phyloP scores from a whole-genome alignment of 2,888 invertebrate genomes.

The Stenotaenia linearis region DNA sequence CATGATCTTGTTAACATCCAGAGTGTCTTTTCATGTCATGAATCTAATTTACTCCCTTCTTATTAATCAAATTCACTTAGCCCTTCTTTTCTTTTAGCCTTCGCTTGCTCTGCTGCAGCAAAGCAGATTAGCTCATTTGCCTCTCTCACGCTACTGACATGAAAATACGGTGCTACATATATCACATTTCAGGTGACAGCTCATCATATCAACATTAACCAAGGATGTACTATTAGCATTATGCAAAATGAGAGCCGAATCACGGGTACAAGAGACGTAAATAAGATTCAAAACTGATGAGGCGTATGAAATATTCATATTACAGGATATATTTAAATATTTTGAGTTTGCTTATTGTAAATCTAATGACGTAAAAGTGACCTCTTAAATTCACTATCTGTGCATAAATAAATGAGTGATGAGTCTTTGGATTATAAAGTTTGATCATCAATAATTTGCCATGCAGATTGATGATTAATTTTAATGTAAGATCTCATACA shows the following conservation, averaged over 20 bases:
- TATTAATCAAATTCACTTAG: conserved; percentile 9
- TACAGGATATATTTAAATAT: background rate
- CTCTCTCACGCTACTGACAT: background rate
- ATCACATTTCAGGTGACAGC: conserved; percentile 9
- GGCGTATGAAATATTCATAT: no score
- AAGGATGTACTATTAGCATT: conserved; percentile 4
- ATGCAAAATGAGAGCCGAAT: background rate
- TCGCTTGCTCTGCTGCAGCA: background rate
- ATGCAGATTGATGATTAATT: background rate
- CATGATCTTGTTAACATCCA: conserved; percentile 9
- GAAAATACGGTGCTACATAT: conserved; percentile 5
- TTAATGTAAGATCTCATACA: no score
- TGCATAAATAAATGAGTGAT: background rate
- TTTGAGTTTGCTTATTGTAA: background rate
- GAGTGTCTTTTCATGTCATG: conserved; percentile 9
- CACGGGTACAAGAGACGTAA: background rate
- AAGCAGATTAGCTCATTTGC: conserved; percentile 4
- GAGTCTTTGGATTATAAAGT: background rate
- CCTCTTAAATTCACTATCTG: no score
- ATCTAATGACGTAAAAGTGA: background rate
- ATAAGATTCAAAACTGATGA: no score
- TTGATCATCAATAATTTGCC: background rate
- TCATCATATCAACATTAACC: conserved; percentile 3
- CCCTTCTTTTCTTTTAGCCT: conserved; percentile 1
- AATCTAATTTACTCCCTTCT: conserved; percentile 9